Evolutionary conservation across 2,113 vertebrate species (phyloP), one percentile per base, ranked within the genome.

Genomic region (Salvelinus alpinus): DNA sequence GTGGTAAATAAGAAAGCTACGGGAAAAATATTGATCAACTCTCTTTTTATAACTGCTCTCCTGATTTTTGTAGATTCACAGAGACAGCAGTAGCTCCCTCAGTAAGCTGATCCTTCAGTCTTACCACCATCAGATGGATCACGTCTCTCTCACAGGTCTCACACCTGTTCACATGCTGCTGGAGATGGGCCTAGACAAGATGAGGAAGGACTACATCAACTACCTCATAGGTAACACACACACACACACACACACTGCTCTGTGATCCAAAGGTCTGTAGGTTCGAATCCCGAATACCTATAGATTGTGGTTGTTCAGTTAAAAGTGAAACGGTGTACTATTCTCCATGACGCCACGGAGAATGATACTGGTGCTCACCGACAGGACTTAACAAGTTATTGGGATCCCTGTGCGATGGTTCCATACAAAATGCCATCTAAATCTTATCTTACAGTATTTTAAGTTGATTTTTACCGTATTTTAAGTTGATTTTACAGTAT

Each of bases 181-280:
- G 70, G 97, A 99, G 88, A 92, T 98, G 81, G 97, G 97, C 68
- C 79, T 99, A 89, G 96, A 99, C 85, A 99, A 99, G 90, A 93
- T 99, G 90, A 96, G 96, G 85, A 99, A 95, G 89, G 97, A 99
- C 90, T 99, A 98, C 81, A 94, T 97, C 77, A 96, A 93, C 88
- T 98, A 96, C 90, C 96, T 99, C 47, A 94, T 98, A 82, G 95
- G 98, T 99, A 91, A 0, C 5, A 48, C n/a, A 64, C 65, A 2
- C 4, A 0, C 5, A 48, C n/a, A 64, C 65, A 2, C 4, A 38
- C 0, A 51, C 51, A 54, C 12, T 4, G 16, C 51, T 8, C 51
- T 16, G 51, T 4, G 51, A 54, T 54, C 8, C 34, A 8, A 0
- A 0, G 72, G 25, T 62, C 72, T 12, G 48, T 27, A 18, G 14